These are phyloP conservation scores for Peribatodes rhomboidaria DNA, from an alignment of 2,888 invertebrate species.

Conservation along the genomic window DNA sequence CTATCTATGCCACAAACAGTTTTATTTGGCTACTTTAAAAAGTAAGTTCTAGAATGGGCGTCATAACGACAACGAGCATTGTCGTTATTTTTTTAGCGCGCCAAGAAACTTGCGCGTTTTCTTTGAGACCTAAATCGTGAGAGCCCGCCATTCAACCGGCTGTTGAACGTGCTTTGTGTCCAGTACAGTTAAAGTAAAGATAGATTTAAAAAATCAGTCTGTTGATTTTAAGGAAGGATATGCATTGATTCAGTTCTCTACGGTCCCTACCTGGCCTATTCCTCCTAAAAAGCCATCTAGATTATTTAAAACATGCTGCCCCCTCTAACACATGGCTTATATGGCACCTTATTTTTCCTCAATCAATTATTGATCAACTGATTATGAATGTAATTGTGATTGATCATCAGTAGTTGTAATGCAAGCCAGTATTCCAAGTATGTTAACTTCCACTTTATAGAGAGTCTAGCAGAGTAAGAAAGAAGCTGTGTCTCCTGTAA, in stretches of 20 bases:
- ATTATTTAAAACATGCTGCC: neutral
- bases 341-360: neutral
- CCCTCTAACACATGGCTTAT: neutral
- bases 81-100: neutral
- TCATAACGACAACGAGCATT: neutral
- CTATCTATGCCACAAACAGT: neutral
- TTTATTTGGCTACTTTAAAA: conserved; percentile 9
- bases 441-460: neutral
- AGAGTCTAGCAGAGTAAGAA: too few relatives aligned
- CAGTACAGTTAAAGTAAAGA: too few relatives aligned
- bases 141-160: conserved; percentile 4
- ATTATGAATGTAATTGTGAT: neutral
- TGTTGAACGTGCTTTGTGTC: neutral
- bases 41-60: conserved; percentile 5
- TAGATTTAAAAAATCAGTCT: neutral
- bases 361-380: neutral
- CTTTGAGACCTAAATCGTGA: neutral
- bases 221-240: neutral
- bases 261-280: neutral
- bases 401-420: neutral
- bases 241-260: neutral
- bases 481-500: too few relatives aligned
- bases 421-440: neutral
- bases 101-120: neutral
- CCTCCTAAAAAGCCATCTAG: conserved; percentile 3